These are phyloP conservation scores for Mesocricetus auratus DNA, from an alignment of 2,113 vertebrate species.

Conservation along the genomic window DNA sequence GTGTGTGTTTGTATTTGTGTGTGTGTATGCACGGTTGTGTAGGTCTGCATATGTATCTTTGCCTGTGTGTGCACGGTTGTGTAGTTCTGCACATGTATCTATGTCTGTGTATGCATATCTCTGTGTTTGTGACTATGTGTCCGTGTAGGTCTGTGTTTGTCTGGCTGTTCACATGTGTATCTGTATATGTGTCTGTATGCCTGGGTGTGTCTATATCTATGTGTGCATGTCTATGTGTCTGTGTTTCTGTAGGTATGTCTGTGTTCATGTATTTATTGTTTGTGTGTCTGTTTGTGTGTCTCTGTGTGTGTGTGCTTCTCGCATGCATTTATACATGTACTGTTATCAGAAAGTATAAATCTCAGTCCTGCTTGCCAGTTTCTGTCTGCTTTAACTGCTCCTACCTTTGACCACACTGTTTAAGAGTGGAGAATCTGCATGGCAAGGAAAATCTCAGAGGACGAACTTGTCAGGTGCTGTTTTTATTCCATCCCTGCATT, in stretches of 20 bases:
- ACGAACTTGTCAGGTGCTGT: constrained; percentile 6
- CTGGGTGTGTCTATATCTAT: background rate
- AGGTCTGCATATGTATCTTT: too few relatives aligned
- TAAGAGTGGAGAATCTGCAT: background rate
- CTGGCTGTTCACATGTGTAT: background rate
- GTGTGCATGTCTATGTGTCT: background rate
- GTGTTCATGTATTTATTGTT: background rate
- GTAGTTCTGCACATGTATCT: background rate
- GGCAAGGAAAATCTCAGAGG: constrained; percentile 35
- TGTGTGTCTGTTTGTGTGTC: background rate
- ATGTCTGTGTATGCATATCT: background rate
- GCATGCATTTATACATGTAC: background rate
- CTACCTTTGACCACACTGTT: background rate
- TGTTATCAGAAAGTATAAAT: background rate
- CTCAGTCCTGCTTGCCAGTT: background rate
- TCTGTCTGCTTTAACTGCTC: background rate
- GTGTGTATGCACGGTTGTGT: too few relatives aligned
- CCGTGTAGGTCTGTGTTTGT: too few relatives aligned
- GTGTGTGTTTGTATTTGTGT: background rate
- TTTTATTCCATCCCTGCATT: constrained; percentile 8
- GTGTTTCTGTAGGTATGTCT: background rate
- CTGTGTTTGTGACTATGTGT: background rate
- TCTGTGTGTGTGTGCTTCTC: background rate
- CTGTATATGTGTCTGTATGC: background rate
- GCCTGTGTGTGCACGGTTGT: background rate